phyloP scores from a whole-genome alignment of 2,888 invertebrate species.

The Schizaphis graminum region DNA sequence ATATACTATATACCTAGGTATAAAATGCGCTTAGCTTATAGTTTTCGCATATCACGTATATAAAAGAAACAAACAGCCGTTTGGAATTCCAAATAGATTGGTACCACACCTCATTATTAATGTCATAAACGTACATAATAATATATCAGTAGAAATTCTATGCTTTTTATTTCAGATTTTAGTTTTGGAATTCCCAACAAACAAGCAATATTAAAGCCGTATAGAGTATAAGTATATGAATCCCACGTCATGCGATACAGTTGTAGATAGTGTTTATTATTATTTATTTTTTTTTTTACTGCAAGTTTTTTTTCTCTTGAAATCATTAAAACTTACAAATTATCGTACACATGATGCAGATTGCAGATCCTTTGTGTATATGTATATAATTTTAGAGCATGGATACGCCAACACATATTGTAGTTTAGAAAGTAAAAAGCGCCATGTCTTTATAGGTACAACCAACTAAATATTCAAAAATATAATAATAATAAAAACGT shows the following conservation, averaged over 20 bases:
- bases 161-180: neutral
- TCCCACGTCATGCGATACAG: neutral
- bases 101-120: slow-evolving; percentile 11
- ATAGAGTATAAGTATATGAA: neutral
- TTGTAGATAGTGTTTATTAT: neutral
- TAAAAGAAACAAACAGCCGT: slow-evolving; percentile 8
- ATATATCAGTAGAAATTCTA: slow-evolving; percentile 12
- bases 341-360: neutral
- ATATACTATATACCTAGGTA: neutral
- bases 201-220: neutral
- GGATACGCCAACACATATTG: neutral
- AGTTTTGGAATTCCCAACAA: slow-evolving; percentile 3
- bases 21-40: neutral
- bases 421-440: neutral
- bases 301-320: neutral
- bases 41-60: neutral
- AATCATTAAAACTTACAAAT: neutral
- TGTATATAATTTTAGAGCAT: neutral
- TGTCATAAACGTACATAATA: neutral
- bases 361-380: neutral
- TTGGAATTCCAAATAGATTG: slow-evolving; percentile 2
- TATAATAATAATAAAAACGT: neutral
- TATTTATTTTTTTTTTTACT: neutral
- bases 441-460: neutral
- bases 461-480: neutral